A percentile compares a stretch with the other conserved stretches of the same genome.
Conservation (phyloP, 2,797 vertebrate species). For the Denticeps clupeoides region DNA sequence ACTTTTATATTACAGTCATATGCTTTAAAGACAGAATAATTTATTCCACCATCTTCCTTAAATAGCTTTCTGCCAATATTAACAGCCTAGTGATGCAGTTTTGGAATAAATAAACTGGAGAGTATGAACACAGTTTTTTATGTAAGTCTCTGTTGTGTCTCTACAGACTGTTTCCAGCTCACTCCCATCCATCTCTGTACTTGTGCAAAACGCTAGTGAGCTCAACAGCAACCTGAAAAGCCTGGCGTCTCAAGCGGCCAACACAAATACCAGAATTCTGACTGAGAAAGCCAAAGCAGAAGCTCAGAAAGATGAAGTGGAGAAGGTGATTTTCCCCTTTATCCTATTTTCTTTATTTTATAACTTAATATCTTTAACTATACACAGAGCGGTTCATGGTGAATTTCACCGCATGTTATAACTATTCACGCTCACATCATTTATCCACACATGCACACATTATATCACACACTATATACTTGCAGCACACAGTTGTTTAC, state of each 20-base stretch:
- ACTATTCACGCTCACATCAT: neutral
- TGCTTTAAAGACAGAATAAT: too few species aligned
- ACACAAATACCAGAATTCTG: neutral
- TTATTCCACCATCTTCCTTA: too few species aligned
- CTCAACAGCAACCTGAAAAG: constrained; percentile 24
- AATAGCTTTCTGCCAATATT: too few species aligned
- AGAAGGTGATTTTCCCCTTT: constrained; percentile 33
- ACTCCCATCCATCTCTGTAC: constrained; percentile 5
- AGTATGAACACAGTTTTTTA: too few species aligned
- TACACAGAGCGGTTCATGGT: neutral
- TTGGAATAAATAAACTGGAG: neutral
- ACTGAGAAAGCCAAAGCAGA: constrained; percentile 5
- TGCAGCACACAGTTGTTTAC: too few species aligned
- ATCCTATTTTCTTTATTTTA: neutral
- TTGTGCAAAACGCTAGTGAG: constrained; percentile 26
- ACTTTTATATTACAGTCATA: too few species aligned
- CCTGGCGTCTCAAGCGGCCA: constrained; percentile 7
- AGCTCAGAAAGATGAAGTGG: constrained; percentile 11
- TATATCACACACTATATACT: too few species aligned
- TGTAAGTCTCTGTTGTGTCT: constrained; percentile 1
- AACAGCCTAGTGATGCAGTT: too few species aligned
- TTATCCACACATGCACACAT: too few species aligned
- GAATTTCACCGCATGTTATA: neutral
- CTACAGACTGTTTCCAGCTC: constrained; percentile 27
- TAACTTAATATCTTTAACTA: too few species aligned